Evolutionary conservation across 2,113 vertebrate genomes (phyloP).

Genomic region (Xiphophorus hellerii): DNA sequence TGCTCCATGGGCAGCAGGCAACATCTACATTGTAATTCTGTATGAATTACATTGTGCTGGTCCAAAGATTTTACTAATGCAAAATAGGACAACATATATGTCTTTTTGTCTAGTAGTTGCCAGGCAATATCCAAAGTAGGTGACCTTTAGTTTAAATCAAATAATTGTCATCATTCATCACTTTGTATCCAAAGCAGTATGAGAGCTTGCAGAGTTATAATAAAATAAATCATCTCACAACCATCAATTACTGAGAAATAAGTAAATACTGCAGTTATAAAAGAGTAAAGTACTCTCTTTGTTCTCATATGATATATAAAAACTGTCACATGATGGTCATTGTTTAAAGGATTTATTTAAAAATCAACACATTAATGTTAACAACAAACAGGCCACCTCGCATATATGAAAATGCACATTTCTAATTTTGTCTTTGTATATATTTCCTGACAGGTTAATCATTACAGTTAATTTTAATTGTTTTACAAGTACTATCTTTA

Average conservation of each 20-base stretch:
- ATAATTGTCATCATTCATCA: too few species aligned
- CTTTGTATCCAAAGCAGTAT: too few species aligned
- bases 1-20: background rate
- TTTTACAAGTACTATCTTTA: background rate
- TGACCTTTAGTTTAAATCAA: background rate
- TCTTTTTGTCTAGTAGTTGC: background rate
- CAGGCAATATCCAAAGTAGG: background rate
- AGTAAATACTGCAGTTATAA: background rate
- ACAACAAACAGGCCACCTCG: background rate
- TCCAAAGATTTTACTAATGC: background rate
- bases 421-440: background rate
- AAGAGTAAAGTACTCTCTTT: background rate
- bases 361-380: background rate
- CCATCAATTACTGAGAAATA: background rate
- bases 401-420: background rate
- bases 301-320: background rate
- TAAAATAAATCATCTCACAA: too few species aligned
- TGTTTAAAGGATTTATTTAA: background rate
- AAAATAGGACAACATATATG: background rate
- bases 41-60: background rate
- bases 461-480: background rate
- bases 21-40: background rate
- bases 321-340: background rate
- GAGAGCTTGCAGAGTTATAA: too few species aligned
- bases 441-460: background rate